Evolutionary conservation across 2,797 vertebrate genomes (phyloP).

Genomic region (Artibeus lituratus): DNA sequence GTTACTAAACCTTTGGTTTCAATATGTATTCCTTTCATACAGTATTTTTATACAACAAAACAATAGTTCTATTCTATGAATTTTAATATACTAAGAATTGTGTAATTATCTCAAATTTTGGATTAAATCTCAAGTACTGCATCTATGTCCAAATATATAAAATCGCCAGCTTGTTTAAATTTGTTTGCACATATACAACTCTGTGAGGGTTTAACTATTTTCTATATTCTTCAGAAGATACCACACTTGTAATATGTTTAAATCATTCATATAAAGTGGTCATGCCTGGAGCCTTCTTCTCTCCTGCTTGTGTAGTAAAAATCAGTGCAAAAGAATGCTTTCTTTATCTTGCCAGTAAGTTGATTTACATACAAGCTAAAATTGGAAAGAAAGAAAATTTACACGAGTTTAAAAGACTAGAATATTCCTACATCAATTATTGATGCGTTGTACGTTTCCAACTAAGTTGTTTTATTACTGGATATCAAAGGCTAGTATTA

Average conservation of each 20-base stretch:
- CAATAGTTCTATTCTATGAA: neutral
- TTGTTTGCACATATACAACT: neutral
- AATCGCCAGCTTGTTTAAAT: neutral
- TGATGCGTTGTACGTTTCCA: slow-evolving; percentile 74
- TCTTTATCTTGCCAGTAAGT: slow-evolving; percentile 65
- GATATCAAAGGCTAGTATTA: slow-evolving; percentile 43
- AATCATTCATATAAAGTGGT: neutral
- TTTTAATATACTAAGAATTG: neutral
- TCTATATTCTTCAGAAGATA: neutral
- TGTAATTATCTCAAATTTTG: neutral
- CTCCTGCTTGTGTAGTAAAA: slow-evolving; percentile 41
- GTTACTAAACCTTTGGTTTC: neutral
- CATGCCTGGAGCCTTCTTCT: slow-evolving; percentile 31
- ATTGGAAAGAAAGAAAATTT: slow-evolving; percentile 28
- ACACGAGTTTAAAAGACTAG: slow-evolving; percentile 55
- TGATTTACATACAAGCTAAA: slow-evolving; percentile 77
- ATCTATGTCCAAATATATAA: neutral
- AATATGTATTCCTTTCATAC: neutral
- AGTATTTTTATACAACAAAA: neutral
- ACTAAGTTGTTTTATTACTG: slow-evolving; percentile 68
- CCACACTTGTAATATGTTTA: neutral
- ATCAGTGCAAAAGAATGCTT: slow-evolving; percentile 15
- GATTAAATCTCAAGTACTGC: neutral
- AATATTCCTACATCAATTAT: slow-evolving; percentile 75
- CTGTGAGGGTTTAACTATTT: neutral